Evolutionary conservation across 2,888 invertebrate species (phyloP).

Genomic region (Hymenopus coronatus): DNA sequence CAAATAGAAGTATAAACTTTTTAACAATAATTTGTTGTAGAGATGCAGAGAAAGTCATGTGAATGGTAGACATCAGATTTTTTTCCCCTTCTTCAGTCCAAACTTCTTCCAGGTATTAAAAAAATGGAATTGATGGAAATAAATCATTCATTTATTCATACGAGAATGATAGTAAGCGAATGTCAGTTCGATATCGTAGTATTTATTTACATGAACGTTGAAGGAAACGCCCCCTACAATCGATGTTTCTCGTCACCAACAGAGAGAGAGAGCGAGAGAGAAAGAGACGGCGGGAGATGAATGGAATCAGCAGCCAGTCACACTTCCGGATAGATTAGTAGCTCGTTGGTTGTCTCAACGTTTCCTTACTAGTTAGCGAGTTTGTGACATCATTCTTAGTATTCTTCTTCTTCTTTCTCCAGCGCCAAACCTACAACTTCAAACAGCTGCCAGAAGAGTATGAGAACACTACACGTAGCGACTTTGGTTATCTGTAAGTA

Average conservation of each 20-base stretch:
- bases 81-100: too few relatives aligned
- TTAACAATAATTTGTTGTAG: too few relatives aligned
- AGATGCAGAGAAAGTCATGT: too few relatives aligned
- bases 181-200: too few relatives aligned
- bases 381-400: background rate
- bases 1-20: too few relatives aligned
- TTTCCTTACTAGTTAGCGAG: background rate
- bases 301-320: background rate
- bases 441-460: background rate
- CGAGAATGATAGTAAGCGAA: too few relatives aligned
- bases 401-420: background rate
- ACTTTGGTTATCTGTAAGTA: background rate
- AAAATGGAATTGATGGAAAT: too few relatives aligned
- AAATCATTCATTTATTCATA: too few relatives aligned
- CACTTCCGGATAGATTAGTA: background rate
- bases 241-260: background rate
- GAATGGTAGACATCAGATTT: too few relatives aligned
- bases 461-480: background rate
- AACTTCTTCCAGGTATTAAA: too few relatives aligned
- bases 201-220: too few relatives aligned
- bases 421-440: background rate
- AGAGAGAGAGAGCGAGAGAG: background rate
- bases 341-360: background rate
- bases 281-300: background rate
- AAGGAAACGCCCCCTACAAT: too few relatives aligned